phyloP scores from a whole-genome alignment of 2,113 vertebrate species.

The Cynocephalus volans region DNA sequence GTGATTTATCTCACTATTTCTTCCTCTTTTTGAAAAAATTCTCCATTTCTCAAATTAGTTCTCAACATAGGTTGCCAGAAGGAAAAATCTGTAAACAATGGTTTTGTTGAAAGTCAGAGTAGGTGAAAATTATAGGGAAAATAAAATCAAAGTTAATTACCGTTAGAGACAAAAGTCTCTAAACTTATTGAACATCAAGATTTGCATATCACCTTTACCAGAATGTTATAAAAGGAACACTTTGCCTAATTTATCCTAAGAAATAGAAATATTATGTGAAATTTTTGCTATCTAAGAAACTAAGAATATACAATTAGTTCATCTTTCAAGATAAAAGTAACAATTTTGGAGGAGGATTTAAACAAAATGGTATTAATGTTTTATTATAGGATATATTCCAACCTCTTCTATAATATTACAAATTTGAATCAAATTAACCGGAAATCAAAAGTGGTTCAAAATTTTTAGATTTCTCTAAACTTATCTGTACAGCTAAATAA shows the following conservation, averaged over 20 bases:
- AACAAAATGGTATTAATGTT: constrained; percentile 40
- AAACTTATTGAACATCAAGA: constrained; percentile 59
- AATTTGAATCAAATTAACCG: constrained; percentile 61
- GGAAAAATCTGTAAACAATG: constrained; percentile 49
- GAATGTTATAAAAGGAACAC: neutral
- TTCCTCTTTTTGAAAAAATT: constrained; percentile 59
- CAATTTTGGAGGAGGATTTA: neutral
- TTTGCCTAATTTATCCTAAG: neutral
- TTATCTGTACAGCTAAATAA: constrained; percentile 39
- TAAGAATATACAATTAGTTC: constrained; percentile 34
- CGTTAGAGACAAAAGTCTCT: constrained; percentile 25
- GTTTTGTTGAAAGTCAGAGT: constrained; percentile 49
- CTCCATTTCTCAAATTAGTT: constrained; percentile 58
- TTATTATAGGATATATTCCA: constrained; percentile 4
- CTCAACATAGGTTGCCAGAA: constrained; percentile 47
- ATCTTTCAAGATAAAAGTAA: constrained; percentile 50
- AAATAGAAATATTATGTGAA: constrained; percentile 23
- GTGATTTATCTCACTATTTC: constrained; percentile 52
- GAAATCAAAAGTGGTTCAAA: constrained; percentile 44
- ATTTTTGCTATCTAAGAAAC: constrained; percentile 56
- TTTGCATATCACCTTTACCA: neutral
- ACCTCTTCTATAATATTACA: constrained; percentile 12
- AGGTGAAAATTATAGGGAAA: constrained; percentile 70
- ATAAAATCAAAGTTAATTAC: constrained; percentile 70
- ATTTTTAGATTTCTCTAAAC: constrained; percentile 22